These are phyloP conservation scores for Acyrthosiphon pisum DNA, from an alignment of 1,140 invertebrate species.

Conservation along the genomic window DNA sequence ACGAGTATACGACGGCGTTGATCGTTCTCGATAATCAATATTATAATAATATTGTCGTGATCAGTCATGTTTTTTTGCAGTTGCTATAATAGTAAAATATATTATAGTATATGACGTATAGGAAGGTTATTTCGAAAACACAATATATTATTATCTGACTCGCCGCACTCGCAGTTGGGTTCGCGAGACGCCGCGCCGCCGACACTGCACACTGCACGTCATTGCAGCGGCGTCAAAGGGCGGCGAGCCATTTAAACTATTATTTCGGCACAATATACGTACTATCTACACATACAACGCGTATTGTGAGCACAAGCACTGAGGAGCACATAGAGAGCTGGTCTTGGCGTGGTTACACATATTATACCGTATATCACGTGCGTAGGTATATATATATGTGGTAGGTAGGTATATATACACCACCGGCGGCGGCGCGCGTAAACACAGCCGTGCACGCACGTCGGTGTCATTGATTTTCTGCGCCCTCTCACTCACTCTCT, in stretches of 20 bases:
- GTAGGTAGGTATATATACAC: neutral
- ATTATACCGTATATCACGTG: neutral
- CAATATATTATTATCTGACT: neutral
- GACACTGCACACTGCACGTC: too few relatives aligned
- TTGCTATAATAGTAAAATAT: too few relatives aligned
- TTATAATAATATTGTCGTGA: too few relatives aligned
- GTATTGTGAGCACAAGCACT: neutral
- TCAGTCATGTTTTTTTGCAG: too few relatives aligned
- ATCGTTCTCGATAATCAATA: too few relatives aligned
- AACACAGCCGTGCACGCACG: neutral
- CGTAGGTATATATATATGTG: too few relatives aligned
- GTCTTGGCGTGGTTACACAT: neutral
- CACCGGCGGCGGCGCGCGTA: neutral
- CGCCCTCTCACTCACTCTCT: neutral
- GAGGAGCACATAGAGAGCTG: neutral
- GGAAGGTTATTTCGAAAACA: too few relatives aligned
- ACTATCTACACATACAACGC: neutral
- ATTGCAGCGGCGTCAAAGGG: neutral
- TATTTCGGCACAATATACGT: neutral
- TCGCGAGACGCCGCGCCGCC: neutral
- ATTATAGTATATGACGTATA: too few relatives aligned
- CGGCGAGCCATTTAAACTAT: neutral
- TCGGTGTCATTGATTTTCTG: conserved; percentile 42
- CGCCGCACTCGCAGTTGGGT: neutral
- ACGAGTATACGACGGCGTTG: too few relatives aligned